Conservation (phyloP, 2,888 invertebrate genomes). For the Cephus spinipes region DNA sequence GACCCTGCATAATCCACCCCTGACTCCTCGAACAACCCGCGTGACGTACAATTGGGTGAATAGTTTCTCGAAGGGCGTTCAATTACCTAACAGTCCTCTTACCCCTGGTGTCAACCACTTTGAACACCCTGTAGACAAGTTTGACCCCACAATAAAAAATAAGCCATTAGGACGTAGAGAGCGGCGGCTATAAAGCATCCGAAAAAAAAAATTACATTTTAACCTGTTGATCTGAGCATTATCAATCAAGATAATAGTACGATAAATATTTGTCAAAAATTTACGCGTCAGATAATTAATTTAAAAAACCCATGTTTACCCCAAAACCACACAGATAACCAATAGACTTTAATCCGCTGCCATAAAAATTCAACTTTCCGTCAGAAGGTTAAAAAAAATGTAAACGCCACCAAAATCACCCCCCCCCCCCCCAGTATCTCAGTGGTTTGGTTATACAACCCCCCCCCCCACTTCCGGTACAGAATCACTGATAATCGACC, state of each 20-base stretch:
- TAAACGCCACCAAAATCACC: neutral
- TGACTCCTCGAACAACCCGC: neutral
- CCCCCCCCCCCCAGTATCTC: neutral
- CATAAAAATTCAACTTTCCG: neutral
- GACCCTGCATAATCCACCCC: neutral
- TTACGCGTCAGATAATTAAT: neutral
- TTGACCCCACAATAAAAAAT: neutral
- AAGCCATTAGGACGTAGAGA: neutral
- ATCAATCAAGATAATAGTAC: conserved; percentile 2
- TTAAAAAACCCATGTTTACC: neutral
- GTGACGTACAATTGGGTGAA: conserved; percentile 56
- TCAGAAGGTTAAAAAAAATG: neutral
- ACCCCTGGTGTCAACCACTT: conserved; percentile 22
- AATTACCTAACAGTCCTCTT: conserved; percentile 55
- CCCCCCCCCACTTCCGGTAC: too few relatives aligned
- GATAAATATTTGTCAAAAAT: neutral
- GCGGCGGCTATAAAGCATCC: neutral
- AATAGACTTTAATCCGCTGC: neutral
- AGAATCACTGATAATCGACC: too few relatives aligned
- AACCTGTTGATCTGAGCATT: neutral
- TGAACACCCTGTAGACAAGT: neutral
- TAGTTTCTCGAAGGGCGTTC: conserved; percentile 54
- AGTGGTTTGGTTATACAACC: too few relatives aligned
- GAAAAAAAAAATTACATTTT: neutral
- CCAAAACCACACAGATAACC: neutral